Conservation (phyloP, 2,888 invertebrate genomes). For the Drosophila helvetica region DNA sequence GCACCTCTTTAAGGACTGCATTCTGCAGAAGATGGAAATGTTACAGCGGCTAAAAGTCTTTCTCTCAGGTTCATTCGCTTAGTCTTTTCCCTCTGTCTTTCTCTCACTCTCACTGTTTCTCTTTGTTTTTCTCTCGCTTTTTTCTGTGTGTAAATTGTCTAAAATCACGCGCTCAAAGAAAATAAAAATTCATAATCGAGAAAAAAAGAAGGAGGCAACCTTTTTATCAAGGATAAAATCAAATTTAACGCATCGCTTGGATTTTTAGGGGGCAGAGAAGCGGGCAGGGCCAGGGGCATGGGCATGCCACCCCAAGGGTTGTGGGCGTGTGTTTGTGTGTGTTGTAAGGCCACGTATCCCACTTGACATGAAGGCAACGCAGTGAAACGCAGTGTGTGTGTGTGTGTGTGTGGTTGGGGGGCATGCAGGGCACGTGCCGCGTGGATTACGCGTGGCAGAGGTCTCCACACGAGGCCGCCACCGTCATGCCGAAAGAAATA, state of each 20-base stretch:
- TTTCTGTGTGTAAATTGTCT: constrained; percentile 32
- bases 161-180: constrained; percentile 32
- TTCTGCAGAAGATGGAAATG: constrained; percentile 3
- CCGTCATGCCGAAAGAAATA: constrained; percentile 25
- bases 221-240: constrained; percentile 72
- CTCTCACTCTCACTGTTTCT: neutral
- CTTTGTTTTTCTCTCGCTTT: neutral
- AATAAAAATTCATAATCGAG: constrained; percentile 48
- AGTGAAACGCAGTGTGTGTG: constrained; percentile 40
- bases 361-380: constrained; percentile 67
- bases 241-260: constrained; percentile 76
- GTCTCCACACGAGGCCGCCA: constrained; percentile 24
- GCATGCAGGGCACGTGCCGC: constrained; percentile 62
- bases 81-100: neutral
- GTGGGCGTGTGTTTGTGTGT: constrained; percentile 18
- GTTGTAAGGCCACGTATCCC: constrained; percentile 71
- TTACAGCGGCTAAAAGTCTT: neutral
- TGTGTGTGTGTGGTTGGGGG: neutral
- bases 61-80: too few species aligned
- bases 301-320: constrained; percentile 11
- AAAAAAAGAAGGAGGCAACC: constrained; percentile 31
- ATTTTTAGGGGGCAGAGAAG: constrained; percentile 38
- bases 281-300: neutral
- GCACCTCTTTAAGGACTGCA: neutral
- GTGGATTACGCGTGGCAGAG: constrained; percentile 54